Base-by-base conservation (phyloP, 2,113 vertebrate species). In the Entelurus aequoreus region DNA sequence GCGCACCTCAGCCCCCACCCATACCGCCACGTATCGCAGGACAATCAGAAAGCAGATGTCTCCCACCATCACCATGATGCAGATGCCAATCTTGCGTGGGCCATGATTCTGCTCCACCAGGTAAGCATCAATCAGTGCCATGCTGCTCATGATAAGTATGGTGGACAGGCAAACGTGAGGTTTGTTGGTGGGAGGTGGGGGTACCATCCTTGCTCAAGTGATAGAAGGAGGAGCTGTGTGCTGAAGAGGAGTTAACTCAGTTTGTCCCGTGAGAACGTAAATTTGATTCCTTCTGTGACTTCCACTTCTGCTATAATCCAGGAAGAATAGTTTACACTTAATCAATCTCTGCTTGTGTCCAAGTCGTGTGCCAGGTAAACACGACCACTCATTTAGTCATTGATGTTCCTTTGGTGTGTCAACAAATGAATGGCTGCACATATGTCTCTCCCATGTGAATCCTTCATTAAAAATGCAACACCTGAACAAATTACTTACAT, bases 41-140 rank as follows among this genome's bases (percentile, higher is more conserved):
- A 89, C 87, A 1, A 92, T 89, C 6, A 92, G 68, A 64, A 92
- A 90, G 65, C 91, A 92, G 65, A 92, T 84, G 66, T 92, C 91
- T 4, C 91, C 91, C 65, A 92, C 90, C 71, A 89, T 88, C 68
- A 92, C 90, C 86, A 92, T 91, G 69, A 92, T 90, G 80, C 89
- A 90, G 60, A 92, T 87, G 38, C 90, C 90, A 28, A 92, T 90
- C 79, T 90, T 91, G 7, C 90, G 84, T 0, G 90, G 89, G 1
- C 90, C 90, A 6, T 89, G 89, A 78, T 90, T 92, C 83, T 92
- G 91, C 82, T 92, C 88, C 48, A 92, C 90, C 50, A 92, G 83
- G 82, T 91, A 92, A 54, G 86, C 87, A 51, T 92, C 91, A 73
- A 92, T 88, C 68, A 92, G 75, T 0, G 84, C 89, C 91, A 92